A percentile compares a stretch with the other conserved stretches of the same genome.
Evolutionary conservation across 2,888 invertebrate genomes (phyloP).

Genomic region (Himalopsyche anomala): DNA sequence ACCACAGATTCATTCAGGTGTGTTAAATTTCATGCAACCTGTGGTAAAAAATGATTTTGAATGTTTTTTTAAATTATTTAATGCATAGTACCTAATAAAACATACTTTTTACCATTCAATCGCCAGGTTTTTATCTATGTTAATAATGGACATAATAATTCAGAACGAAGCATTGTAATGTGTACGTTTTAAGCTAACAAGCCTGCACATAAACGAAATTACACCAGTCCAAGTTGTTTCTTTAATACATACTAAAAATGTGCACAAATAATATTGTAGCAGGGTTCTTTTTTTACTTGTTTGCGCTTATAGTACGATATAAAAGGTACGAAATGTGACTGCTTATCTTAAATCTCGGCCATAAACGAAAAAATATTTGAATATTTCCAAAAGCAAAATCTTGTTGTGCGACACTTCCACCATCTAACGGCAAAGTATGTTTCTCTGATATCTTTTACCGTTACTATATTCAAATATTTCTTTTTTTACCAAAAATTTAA

Average conservation of each 20-base stretch:
- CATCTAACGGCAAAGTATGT: background rate
- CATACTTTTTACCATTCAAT: too few relatives aligned
- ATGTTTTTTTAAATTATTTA: too few relatives aligned
- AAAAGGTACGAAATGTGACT: background rate
- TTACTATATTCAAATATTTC: too few relatives aligned
- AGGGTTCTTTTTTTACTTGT: background rate
- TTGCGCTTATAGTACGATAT: background rate
- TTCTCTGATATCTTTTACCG: background rate
- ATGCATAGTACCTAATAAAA: too few relatives aligned
- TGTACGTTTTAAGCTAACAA: background rate
- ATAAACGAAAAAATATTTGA: background rate
- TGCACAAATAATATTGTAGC: background rate
- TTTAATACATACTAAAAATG: background rate
- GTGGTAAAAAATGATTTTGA: too few relatives aligned
- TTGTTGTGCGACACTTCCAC: background rate
- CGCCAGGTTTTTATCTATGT: too few relatives aligned
- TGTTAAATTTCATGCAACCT: too few relatives aligned
- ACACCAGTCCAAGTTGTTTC: background rate
- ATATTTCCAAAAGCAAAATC: constrained; percentile 18
- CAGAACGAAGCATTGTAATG: background rate
- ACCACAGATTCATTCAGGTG: too few relatives aligned
- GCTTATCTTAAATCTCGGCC: background rate
- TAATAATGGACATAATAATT: background rate
- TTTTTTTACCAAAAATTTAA: too few relatives aligned
- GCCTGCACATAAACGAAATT: background rate